Percentiles rank a stretch among this genome's conserved stretches.
Evolutionary conservation across 2,797 vertebrate genomes (phyloP).

Genomic region (Sebastes itinus): DNA sequence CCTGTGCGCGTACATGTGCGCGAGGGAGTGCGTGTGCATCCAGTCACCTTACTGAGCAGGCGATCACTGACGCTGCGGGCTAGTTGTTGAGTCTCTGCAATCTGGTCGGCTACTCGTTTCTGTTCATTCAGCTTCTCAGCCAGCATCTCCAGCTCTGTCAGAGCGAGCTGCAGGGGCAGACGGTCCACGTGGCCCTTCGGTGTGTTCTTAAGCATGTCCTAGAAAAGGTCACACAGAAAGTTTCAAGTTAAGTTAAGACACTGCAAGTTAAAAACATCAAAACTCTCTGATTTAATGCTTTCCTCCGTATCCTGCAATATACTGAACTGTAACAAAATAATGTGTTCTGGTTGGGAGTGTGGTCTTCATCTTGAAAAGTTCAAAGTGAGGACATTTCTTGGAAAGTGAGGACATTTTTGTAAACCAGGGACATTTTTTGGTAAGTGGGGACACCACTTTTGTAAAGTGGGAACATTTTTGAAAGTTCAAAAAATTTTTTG

Average conservation of each 20-base stretch:
- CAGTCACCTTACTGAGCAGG: slow-evolving; percentile 91
- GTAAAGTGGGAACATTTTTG: neutral
- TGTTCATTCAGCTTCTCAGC: slow-evolving; percentile 97
- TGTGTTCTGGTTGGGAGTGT: neutral
- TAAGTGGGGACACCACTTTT: neutral
- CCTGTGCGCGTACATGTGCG: neutral
- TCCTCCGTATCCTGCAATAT: neutral
- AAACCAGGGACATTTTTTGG: too few species aligned
- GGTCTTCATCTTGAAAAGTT: slow-evolving; percentile 3
- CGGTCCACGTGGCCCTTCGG: slow-evolving; percentile 92
- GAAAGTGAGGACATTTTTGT: too few species aligned
- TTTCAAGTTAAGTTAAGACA: neutral
- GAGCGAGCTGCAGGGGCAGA: slow-evolving; percentile 92
- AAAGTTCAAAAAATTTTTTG: too few species aligned
- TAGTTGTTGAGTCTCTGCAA: slow-evolving; percentile 93
- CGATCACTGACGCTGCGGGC: slow-evolving; percentile 92
- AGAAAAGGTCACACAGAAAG: slow-evolving; percentile 27
- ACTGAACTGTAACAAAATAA: neutral
- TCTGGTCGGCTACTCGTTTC: slow-evolving; percentile 94
- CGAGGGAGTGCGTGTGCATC: neutral
- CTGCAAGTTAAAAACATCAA: neutral
- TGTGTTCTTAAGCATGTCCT: slow-evolving; percentile 99
- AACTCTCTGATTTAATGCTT: neutral
- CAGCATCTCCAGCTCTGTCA: slow-evolving; percentile 95
- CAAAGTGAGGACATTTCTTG: neutral